Evolutionary conservation across 2,888 invertebrate species (phyloP), one percentile per base, ranked within the genome.

Genomic region (Sialis fuliginosa): DNA sequence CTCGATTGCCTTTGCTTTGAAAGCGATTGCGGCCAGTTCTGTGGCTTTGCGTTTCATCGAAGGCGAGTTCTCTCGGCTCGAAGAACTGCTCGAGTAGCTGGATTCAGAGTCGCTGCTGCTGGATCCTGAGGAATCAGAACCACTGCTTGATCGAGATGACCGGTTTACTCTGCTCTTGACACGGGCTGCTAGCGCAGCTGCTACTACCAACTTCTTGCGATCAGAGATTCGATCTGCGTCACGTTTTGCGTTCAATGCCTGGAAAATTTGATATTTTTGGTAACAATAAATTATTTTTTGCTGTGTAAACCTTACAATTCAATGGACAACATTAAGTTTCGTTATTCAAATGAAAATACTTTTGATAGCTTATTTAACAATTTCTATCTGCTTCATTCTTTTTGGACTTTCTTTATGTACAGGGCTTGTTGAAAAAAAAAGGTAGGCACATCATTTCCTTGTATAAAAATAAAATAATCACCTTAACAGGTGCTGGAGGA

Each of bases 61-160:
- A 1, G 70, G 65, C 30, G 61, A 64, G 51, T 70, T 71, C 33
- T 69, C 62, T 52, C 71, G 67, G 39, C 66, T 65, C 1, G 72
- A 69, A 45, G 74, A 73, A 8, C 53, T 53, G 45, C 64, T 63
- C 5, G 72, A 71, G 33, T 67, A 71, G 42, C 71, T 72, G 6
- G 74, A 71, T 53, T 72, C 72, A 0, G 73, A 72, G 51, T 75
- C 74, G 48, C 72, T 72, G 39, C 72, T 72, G 53, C 70, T 71
- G 10, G 67, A 63, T 32, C 70, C 72, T 9, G 72, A 70, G 52
- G 70, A 70, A 13, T 63, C 64, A 3, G 69, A 70, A 1, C 69
- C 71, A 2, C 71, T 71, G 45, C 64, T 66, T 37, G 71, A 71
- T 43, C 64, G 63, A 6, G 70, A 69, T 1, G 69, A 67, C 51